Evolutionary conservation across 1,140 invertebrate species (phyloP), one percentile per base, ranked within the genome.

Genomic region (Caenorhabditis remanei): DNA sequence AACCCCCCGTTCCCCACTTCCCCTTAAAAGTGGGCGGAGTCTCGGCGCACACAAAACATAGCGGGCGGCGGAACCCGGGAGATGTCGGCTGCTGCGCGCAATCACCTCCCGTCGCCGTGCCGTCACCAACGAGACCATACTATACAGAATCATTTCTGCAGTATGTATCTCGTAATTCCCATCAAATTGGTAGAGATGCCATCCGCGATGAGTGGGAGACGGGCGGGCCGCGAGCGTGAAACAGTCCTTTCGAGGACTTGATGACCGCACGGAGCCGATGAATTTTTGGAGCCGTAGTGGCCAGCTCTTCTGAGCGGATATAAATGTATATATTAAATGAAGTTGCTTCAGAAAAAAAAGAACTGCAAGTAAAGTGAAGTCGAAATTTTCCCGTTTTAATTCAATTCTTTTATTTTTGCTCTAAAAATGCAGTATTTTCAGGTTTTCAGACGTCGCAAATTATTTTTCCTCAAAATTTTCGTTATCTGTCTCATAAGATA

Each of bases 111-210:
- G 21, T 2, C 9, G 6, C 16, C 61, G 19, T 19, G 11, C 19
- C 1, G 58, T 16, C 11, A 32, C 5, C 55, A 24, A 67, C n/a
- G 61, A 85, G 61, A 67, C 61, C 84, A 85, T 85, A 85, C 84
- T 85, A 63, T 50, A 85, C 84, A 65, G 84, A 65, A 85, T 85
- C 84, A 85, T 67, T 85, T 85, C 84, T 85, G 84, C 61, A 65
- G 84, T 85, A 65, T 65, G 84, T 58, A 84, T 65, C 61, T 85
- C 84, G 61, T 65, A 85, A 65, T 46, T 48, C 61, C 84, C 55
- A 43, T 65, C 21, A 85, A 61, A n/a, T 43, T 85, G 84, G 56
- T 46, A 63, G 46, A 65, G 46, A 65, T 67, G 55, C 41, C 84
- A 85, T 63, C 84, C 61, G 84, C 84, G 61, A 65, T 84, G 83